Evolutionary conservation across 1,140 invertebrate species (phyloP), one percentile per base, ranked within the genome.

Genomic region (Calosoma granatense): DNA sequence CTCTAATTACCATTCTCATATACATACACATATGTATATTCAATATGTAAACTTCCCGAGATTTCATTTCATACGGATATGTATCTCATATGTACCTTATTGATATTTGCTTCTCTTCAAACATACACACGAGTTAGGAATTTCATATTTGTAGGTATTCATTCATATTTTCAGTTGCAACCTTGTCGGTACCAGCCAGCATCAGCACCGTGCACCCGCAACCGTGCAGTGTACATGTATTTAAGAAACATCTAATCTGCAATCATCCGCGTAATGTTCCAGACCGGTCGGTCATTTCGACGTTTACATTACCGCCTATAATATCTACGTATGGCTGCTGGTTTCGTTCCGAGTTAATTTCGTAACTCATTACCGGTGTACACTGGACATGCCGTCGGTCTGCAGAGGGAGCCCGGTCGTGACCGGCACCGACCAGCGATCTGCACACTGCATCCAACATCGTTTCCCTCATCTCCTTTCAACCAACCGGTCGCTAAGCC

Each of bases 241-340:
- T 47, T 47, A 47, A 47, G 41, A 47, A 47, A 47, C 41, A 47
- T 47, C 41, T 47, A 47, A 47, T 47, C 41, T 47, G 41, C 41
- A 47, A 47, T 47, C 41, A 47, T 47, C 6, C 41, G 41, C 41
- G 41, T 47, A 47, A 47, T 12, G 41, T 47, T 17, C 17, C 41
- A 47, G 41, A 3, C 4, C 41, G 15, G 17, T 12, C 6, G 15
- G 15, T 9, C 41, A 6, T 11, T 47, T 3, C 17, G 41, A 47
- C 15, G 17, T 47, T 47, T 47, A 47, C 6, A 3, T 17, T 47
- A 36, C 26, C 26, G 26, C 26, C 26, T 47, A 47, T 47, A 47
- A 47, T 47, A 17, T 17, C 41, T 6, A 17, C 17, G 41, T 30
- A 30, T 17, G 41, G 9, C 9, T 47, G 41, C 41, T 17, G 41